These are phyloP conservation scores for Pachycephus smyrnensis DNA, from an alignment of 2,888 invertebrate genomes.

Conservation along the genomic window DNA sequence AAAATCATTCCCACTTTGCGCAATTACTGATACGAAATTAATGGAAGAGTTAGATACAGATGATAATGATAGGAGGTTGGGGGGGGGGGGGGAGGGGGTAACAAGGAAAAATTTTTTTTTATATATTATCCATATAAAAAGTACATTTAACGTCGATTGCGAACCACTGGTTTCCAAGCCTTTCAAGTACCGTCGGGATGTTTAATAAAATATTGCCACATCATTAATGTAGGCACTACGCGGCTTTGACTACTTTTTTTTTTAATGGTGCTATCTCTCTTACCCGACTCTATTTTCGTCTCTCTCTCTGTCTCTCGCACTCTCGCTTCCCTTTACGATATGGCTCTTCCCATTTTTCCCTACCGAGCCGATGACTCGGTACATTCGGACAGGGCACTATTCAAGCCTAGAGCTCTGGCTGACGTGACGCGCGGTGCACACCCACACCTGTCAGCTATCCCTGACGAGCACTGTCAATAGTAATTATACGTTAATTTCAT, in stretches of 20 bases:
- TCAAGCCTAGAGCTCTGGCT: slow-evolving; percentile 35
- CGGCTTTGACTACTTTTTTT: slow-evolving; percentile 26
- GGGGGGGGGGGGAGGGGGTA: no score
- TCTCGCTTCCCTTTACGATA: neutral
- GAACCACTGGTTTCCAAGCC: slow-evolving; percentile 32
- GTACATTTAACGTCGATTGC: slow-evolving; percentile 13
- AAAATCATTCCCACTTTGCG: no score
- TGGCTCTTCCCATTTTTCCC: neutral
- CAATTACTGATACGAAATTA: no score
- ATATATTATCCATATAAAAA: no score
- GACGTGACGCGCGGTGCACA: slow-evolving; percentile 35
- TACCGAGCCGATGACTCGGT: slow-evolving; percentile 38
- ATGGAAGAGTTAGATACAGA: no score
- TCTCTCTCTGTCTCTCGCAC: slow-evolving; percentile 11
- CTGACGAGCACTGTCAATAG: slow-evolving; percentile 47
- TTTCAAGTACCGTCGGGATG: slow-evolving; percentile 35
- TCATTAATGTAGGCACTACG: slow-evolving; percentile 41
- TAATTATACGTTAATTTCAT: slow-evolving; percentile 55
- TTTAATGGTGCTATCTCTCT: slow-evolving; percentile 14
- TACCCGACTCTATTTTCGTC: slow-evolving; percentile 19
- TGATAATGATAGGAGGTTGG: no score
- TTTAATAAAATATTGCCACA: slow-evolving; percentile 45
- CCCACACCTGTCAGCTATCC: slow-evolving; percentile 44
- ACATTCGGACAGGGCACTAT: slow-evolving; percentile 38
- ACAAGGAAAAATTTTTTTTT: no score